Percentiles rank a stretch among this genome's conserved stretches.
phyloP scores from a whole-genome alignment of 2,888 invertebrate genomes.

The Drosophila suboccidentalis region DNA sequence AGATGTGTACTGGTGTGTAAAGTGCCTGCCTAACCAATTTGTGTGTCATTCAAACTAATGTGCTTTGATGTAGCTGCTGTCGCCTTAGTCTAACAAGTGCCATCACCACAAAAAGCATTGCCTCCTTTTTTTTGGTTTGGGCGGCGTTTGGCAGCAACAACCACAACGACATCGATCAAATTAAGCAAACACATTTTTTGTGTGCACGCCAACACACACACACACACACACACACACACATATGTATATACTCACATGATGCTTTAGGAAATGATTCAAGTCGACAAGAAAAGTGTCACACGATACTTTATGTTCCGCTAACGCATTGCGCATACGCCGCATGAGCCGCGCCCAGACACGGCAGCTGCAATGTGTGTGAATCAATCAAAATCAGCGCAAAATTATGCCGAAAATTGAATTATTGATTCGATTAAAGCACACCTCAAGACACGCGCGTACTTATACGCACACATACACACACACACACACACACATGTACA shows the following conservation, averaged over 20 bases:
- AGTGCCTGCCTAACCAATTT: slow-evolving; percentile 78
- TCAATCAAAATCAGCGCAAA: slow-evolving; percentile 74
- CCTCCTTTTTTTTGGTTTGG: slow-evolving; percentile 36
- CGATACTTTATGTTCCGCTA: slow-evolving; percentile 37
- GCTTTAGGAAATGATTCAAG: slow-evolving; percentile 65
- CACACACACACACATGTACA: slow-evolving; percentile 15
- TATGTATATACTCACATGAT: slow-evolving; percentile 12
- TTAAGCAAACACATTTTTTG: slow-evolving; percentile 64
- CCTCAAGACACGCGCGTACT: slow-evolving; percentile 39
- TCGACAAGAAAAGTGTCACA: slow-evolving; percentile 63
- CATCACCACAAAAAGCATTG: slow-evolving; percentile 43
- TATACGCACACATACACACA: slow-evolving; percentile 11
- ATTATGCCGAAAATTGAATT: slow-evolving; percentile 74
- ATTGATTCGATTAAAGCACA: slow-evolving; percentile 74
- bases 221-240: slow-evolving; percentile 12
- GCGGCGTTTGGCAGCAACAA: slow-evolving; percentile 20
- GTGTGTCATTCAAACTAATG: slow-evolving; percentile 74
- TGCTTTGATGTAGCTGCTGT: slow-evolving; percentile 74
- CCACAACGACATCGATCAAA: slow-evolving; percentile 68
- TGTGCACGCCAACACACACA: slow-evolving; percentile 19
- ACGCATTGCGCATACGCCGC: slow-evolving; percentile 58
- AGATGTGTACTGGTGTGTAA: slow-evolving; percentile 55
- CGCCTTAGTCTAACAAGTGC: slow-evolving; percentile 38
- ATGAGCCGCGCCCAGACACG: slow-evolving; percentile 20
- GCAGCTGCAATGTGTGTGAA: slow-evolving; percentile 50